Percentiles rank a stretch among this genome's conserved stretches.
phyloP scores from a whole-genome alignment of 2,888 invertebrate species.

The Epinotia bilunana region DNA sequence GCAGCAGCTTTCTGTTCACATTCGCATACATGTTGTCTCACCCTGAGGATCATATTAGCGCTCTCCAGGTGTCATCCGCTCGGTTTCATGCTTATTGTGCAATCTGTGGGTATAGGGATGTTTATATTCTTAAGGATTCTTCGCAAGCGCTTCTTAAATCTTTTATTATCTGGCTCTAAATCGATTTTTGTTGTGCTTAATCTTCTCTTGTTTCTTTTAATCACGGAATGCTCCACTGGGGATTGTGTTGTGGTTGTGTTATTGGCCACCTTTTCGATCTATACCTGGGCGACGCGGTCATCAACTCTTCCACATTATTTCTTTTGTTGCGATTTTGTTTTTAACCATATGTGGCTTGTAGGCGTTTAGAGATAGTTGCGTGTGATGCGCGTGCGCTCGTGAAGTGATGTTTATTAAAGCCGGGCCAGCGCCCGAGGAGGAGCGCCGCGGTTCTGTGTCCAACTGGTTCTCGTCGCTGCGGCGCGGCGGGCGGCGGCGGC shows the following conservation, averaged over 20 bases:
- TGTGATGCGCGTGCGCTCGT: slow-evolving; percentile 76
- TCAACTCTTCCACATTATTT: slow-evolving; percentile 71
- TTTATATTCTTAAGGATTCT: slow-evolving; percentile 1
- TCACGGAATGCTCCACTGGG: not conserved
- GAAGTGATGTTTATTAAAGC: slow-evolving; percentile 83
- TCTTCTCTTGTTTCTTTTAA: not conserved
- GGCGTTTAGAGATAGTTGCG: slow-evolving; percentile 61
- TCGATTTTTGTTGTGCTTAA: slow-evolving; percentile 5
- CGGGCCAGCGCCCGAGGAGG: slow-evolving; percentile 80
- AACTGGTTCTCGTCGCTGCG: slow-evolving; percentile 93
- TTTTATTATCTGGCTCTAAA: not conserved
- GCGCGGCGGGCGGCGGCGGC: slow-evolving; percentile 82
- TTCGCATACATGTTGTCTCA: slow-evolving; percentile 63
- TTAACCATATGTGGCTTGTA: slow-evolving; percentile 64
- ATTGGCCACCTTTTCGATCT: slow-evolving; percentile 1
- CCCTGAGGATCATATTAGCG: not conserved
- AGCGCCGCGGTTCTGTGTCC: slow-evolving; percentile 88
- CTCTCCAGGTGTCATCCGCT: slow-evolving; percentile 4
- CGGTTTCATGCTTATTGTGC: slow-evolving; percentile 19
- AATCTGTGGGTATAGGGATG: slow-evolving; percentile 6
- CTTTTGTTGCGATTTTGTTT: slow-evolving; percentile 68
- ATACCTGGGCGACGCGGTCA: slow-evolving; percentile 58
- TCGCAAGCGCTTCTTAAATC: slow-evolving; percentile 8
- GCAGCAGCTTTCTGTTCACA: slow-evolving; percentile 69
- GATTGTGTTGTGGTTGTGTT: not conserved